Base-by-base conservation (phyloP, 1,140 invertebrate species). In the Colletes latitarsis region DNA sequence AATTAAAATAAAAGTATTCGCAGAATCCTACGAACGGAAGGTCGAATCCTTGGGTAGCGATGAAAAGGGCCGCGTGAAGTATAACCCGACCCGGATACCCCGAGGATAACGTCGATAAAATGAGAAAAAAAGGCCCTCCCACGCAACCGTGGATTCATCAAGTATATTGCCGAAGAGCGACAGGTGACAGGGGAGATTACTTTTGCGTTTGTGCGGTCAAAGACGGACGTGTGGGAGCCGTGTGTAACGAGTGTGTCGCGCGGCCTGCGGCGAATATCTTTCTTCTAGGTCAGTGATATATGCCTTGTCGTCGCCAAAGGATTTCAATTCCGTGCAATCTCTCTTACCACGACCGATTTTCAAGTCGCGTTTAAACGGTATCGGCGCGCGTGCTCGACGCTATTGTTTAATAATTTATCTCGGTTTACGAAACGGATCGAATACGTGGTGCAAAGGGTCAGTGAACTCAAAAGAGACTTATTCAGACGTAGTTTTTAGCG, bases 141-240 rank as follows among this genome's bases (percentile, higher is more conserved):
- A 41, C 84, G 63, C 73, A 49, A 52, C 68, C 78, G 72, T 57
- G 77, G 84, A 87, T 86, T 83, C 85, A 82, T 87, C 85, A 76
- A 81, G 82, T 84, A 87, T 87, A 82, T 87, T 76, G 53, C 58
- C 75, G 78, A 81, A 73, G 85, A 87, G 66, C 82, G 82, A 73
- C 78, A 79, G 78, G 82, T 87, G 85, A 86, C 85, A 81, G 77
- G 73, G 57, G 71, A 86, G 85, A 87, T 87, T 87, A 86, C 82
- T 83, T 87, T 76, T 79, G 68, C 74, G 81, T 86, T 77, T 79
- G 74, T 76, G 67, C 80, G 72, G 53, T n/a, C 68, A 43, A 58
- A 43, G 46, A 17, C 49, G 77, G 53, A 39, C 53, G 60, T 41
- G 60, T 55, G 41, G 30, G 57, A 68, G 76, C 46, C 68, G 68